Base-by-base conservation (phyloP, 2,888 invertebrate genomes). In the Hyles lineata region DNA sequence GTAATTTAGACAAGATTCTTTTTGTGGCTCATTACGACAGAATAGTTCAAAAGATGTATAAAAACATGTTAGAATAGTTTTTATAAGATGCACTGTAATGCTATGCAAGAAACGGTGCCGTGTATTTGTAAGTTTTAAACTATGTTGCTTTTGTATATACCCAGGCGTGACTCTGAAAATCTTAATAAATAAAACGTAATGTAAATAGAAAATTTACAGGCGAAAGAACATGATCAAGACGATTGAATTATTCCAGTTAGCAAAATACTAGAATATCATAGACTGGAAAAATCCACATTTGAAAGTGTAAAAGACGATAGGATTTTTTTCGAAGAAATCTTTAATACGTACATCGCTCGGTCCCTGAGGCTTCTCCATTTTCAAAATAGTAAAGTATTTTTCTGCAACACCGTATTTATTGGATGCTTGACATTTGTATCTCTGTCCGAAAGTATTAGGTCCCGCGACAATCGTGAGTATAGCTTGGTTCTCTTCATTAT, bases 391-490 rank as follows among this genome's bases (percentile, higher is more conserved):
- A 73, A 88, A 91, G 29, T 78, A 78, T 76, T 87, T 87, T 0
- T 85, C 84, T 5, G 83, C 73, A 0, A 78, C 80, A 0, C 93
- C 93, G 61, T 84, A 79, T 2, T 79, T 76, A 70, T 93, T 93
- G 2, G 78, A 84, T 0, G 90, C 92, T 71, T 83, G 77, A 75
- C 93, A 93, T 71, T 82, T 86, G 69, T 85, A 92, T 62, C 75
- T 85, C 67, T 87, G 82, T 0, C 84, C 87, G 61, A 87, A 89
- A 1, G 84, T 85, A 0, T 87, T 77, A 1, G 83, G 77, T 71
- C 86, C 85, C 0, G 88, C 89, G 9, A 77, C 78, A 2, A 92
- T 73, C 0, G 82, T 79, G 9, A 92, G 77, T 3, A 84, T 76
- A 0, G 91, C 87, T 72, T 82, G 78, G 21, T 82, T 78, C 0